Evolutionary conservation across 2,113 vertebrate species (phyloP).

Genomic region (Salvelinus sp.): DNA sequence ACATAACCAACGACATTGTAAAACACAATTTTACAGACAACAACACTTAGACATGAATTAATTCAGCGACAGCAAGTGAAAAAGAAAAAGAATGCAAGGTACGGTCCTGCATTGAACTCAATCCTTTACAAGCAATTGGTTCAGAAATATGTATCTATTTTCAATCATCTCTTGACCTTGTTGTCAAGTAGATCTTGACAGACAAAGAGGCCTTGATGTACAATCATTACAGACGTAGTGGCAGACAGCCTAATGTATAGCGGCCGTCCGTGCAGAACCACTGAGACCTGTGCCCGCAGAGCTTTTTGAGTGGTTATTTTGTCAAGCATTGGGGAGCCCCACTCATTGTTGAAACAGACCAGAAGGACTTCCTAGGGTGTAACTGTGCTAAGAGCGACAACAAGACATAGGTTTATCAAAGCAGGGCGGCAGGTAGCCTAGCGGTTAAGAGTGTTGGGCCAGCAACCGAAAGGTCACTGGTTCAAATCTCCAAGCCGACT

Average conservation of each 20-base stretch:
- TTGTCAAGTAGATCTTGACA: neutral
- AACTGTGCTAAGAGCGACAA: neutral
- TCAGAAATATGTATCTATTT: neutral
- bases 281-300: neutral
- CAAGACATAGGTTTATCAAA: neutral
- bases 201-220: neutral
- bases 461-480: no score
- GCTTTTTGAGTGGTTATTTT: neutral
- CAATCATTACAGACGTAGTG: neutral
- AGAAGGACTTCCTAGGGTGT: neutral
- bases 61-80: no score
- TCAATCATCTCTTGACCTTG: neutral
- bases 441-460: no score
- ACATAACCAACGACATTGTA: no score
- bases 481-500: no score
- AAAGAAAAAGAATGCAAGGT: neutral
- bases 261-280: neutral
- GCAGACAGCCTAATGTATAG: neutral
- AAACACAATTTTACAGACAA: no score
- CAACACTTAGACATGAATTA: no score
- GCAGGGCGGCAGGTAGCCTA: no score
- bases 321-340: neutral
- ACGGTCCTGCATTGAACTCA: neutral
- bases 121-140: neutral
- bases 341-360: neutral